A percentile compares a stretch with the other conserved stretches of the same genome.
phyloP scores from a whole-genome alignment of 2,113 vertebrate species.

The Eonycteris spelaea region DNA sequence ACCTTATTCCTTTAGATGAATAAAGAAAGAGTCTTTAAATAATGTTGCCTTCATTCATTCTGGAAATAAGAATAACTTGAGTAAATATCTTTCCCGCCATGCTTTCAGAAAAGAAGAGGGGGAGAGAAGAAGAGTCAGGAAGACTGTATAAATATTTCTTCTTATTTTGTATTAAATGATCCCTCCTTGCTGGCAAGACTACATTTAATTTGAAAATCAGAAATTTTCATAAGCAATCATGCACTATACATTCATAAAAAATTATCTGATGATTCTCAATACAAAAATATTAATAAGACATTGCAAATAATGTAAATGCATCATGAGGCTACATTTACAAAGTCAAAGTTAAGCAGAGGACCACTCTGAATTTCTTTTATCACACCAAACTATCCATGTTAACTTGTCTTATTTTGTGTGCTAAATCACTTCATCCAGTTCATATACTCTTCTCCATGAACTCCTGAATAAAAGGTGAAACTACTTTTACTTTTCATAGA shows the following conservation, averaged over 20 bases:
- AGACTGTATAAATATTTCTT: not conserved
- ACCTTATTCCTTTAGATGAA: not conserved
- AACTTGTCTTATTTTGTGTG: not conserved
- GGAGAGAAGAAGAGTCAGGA: not conserved
- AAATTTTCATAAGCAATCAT: not conserved
- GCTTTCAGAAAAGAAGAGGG: not conserved
- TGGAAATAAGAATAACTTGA: slow-evolving; percentile 7
- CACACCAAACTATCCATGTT: not conserved
- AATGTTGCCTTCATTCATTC: not conserved
- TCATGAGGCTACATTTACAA: not conserved
- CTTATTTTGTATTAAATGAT: not conserved
- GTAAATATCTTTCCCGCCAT: not conserved
- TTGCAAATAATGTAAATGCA: not conserved
- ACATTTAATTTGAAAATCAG: not conserved
- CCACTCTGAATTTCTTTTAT: not conserved
- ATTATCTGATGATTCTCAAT: not conserved
- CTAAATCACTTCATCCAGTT: not conserved
- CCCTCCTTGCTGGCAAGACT: not conserved
- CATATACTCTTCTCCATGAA: not conserved
- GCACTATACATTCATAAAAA: not conserved
- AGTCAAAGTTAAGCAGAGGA: not conserved
- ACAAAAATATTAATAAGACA: not conserved
- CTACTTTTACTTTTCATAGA: not conserved
- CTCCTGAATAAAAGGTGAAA: not conserved
- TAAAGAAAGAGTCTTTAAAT: not conserved